Percentiles rank a stretch among this genome's conserved stretches.
Conservation (phyloP, 2,113 vertebrate genomes). For the Caracal caracal region DNA sequence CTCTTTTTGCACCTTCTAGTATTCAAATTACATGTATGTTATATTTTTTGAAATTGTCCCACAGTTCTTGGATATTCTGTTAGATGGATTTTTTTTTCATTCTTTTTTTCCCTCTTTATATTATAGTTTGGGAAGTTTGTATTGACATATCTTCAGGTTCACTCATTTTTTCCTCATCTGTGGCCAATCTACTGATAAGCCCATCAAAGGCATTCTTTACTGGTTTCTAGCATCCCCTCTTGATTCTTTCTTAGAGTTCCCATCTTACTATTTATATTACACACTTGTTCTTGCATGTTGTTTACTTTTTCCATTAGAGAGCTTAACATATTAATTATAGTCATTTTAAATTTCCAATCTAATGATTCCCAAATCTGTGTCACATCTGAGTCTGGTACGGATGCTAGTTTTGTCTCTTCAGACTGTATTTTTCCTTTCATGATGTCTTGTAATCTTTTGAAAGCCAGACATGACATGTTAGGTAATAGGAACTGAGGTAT, state of each 20-base stretch:
- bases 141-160: not conserved
- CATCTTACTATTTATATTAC: not conserved
- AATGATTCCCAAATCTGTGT: not conserved
- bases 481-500: not conserved
- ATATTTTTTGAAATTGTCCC: not conserved
- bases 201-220: not conserved
- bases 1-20: not conserved
- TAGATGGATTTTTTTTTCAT: not conserved
- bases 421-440: not conserved
- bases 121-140: not conserved
- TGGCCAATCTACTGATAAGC: not conserved
- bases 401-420: not conserved
- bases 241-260: not conserved
- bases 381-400: not conserved
- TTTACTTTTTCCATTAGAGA: not conserved
- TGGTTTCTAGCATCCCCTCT: not conserved
- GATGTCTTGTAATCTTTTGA: not conserved
- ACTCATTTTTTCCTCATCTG: not conserved
- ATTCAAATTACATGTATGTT: not conserved
- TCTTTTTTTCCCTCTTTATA: not conserved
- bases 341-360: not conserved
- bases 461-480: not conserved
- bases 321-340: not conserved
- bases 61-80: not conserved
- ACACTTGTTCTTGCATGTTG: not conserved